These are phyloP conservation scores for Columba janthina DNA, from an alignment of 2,113 vertebrate species.

Conservation along the genomic window DNA sequence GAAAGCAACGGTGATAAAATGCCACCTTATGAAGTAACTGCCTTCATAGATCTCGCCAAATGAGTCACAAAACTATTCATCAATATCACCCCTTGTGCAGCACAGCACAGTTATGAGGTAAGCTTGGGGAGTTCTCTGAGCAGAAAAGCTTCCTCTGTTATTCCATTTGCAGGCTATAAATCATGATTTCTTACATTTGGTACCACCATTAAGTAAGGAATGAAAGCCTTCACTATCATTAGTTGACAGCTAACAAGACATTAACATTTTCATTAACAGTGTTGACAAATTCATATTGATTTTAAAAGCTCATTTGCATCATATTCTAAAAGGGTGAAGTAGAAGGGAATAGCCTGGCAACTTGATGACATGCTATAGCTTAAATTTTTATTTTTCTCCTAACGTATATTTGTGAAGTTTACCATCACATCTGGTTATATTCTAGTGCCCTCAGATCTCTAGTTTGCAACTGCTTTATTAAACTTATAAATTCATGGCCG, in stretches of 20 bases:
- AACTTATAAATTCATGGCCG: background rate
- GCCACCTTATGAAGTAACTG: constrained; percentile 71
- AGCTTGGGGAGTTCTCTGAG: constrained; percentile 5
- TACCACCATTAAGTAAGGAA: background rate
- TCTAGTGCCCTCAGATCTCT: background rate
- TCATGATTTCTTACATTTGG: constrained; percentile 11
- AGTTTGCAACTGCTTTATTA: background rate
- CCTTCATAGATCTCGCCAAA: constrained; percentile 68
- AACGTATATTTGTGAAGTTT: background rate
- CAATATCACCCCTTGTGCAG: constrained; percentile 40
- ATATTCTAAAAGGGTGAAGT: background rate
- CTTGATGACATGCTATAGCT: background rate
- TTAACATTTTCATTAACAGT: constrained; percentile 18
- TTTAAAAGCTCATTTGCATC: constrained; percentile 26
- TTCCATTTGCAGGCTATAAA: constrained; percentile 38
- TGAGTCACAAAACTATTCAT: constrained; percentile 69
- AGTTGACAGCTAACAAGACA: constrained; percentile 49
- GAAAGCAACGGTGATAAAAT: constrained; percentile 62
- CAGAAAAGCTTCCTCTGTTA: constrained; percentile 35
- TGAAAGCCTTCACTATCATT: background rate
- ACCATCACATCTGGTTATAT: background rate
- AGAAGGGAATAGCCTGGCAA: background rate
- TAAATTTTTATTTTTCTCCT: background rate
- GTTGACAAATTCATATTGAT: background rate
- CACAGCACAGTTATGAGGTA: background rate